Evolutionary conservation across 2,113 vertebrate species (phyloP), one percentile per base, ranked within the genome.

Genomic region (Cichladusa arquata): DNA sequence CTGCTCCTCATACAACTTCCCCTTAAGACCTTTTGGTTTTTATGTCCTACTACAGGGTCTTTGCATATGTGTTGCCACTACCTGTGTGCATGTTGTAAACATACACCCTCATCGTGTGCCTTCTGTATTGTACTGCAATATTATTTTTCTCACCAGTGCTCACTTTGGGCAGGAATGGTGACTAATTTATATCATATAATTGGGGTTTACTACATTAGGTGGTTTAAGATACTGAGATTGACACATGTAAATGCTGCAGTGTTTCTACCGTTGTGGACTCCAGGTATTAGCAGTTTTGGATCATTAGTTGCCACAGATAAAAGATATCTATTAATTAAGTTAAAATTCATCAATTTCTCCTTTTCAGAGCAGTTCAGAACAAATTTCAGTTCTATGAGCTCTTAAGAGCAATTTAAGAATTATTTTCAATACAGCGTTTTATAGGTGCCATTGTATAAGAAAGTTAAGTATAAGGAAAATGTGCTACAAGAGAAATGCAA

Each of bases 401-500:
- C 88, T 58, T 78, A 44, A 62, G 86, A 94, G 88, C 77, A 93
- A 90, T 48, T 74, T 67, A 81, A 82, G 42, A 88, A 60, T 91
- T 94, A 29, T 73, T 94, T 94, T 88, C 76, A 84, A 86, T 85
- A 81, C 74, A 94, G 45, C 4, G 11, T 71, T 95, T 96, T 93
- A 71, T 73, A 90, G 81, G 53, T 73, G 29, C 33, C 42, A 86
- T 64, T 71, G 33, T 78, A 38, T 96, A 74, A 93, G 76, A 90
- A 90, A 92, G 83, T 95, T 95, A 92, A 90, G 85, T 95, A 86
- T 91, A 91, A 93, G 87, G 80, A 96, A 95, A 96, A 87, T 33
- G 47, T 65, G 34, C 73, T 80, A 88, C 47, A 71, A 96, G 88
- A 80, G 93, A 96, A 96, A 96, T 69, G 81, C 81, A 90, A 91